These are phyloP conservation scores for Hirtodrosophila alboralis DNA, from an alignment of 2,888 invertebrate species.

Conservation along the genomic window DNA sequence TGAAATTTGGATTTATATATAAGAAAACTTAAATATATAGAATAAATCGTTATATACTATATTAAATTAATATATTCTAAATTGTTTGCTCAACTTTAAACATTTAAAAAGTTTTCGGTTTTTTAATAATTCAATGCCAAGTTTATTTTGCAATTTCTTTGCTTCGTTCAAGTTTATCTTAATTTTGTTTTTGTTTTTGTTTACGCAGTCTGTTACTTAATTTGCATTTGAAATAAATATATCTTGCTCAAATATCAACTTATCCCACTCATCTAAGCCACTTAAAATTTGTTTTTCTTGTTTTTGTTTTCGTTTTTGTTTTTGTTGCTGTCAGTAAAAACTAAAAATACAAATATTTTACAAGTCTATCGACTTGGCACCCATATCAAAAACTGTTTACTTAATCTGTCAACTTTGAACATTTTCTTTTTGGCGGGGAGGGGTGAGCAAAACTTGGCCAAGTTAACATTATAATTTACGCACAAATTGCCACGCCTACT, in stretches of 20 bases:
- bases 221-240: slow-evolving; percentile 31
- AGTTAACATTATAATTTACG: slow-evolving; percentile 50
- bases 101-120: too few relatives aligned
- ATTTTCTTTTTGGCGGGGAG: slow-evolving; percentile 6
- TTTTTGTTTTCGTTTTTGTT: too few relatives aligned
- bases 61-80: too few relatives aligned
- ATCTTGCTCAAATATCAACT: slow-evolving; percentile 2
- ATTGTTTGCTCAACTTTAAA: too few relatives aligned
- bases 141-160: not conserved
- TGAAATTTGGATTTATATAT: too few relatives aligned
- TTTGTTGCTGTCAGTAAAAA: too few relatives aligned
- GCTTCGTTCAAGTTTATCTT: not conserved
- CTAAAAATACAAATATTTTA: slow-evolving; percentile 16
- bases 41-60: too few relatives aligned
- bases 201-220: slow-evolving; percentile 5
- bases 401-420: slow-evolving; percentile 48
- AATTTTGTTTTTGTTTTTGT: not conserved
- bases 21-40: too few relatives aligned
- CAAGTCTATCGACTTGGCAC: slow-evolving; percentile 32
- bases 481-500: slow-evolving; percentile 47
- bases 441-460: slow-evolving; percentile 5
- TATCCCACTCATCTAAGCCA: not conserved
- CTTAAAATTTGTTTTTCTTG: slow-evolving; percentile 18
- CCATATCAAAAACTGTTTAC: slow-evolving; percentile 55
- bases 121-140: too few relatives aligned